These are phyloP conservation scores for Chalcis sispes DNA, from an alignment of 2,888 invertebrate genomes.

Conservation along the genomic window DNA sequence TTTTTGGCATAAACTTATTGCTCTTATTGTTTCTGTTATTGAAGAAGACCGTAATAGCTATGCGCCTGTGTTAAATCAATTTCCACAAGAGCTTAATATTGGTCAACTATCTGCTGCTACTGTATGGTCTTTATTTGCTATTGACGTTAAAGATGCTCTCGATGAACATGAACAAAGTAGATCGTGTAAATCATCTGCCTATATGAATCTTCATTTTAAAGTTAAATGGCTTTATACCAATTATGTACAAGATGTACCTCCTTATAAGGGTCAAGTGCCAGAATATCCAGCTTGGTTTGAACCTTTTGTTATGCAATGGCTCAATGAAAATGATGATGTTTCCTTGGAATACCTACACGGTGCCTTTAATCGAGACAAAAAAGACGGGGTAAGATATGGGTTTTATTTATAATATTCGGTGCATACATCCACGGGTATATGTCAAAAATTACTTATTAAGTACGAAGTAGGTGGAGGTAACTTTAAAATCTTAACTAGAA, in stretches of 20 bases:
- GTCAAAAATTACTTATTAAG: no score
- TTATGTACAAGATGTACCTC: slow-evolving; percentile 98
- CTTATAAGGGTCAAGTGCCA: slow-evolving; percentile 97
- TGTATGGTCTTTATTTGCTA: slow-evolving; percentile 98
- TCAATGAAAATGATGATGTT: slow-evolving; percentile 99
- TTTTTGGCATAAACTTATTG: slow-evolving; percentile 99
- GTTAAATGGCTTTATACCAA: slow-evolving; percentile 99
- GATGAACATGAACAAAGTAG: slow-evolving; percentile 98
- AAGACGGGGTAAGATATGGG: slow-evolving; percentile 86
- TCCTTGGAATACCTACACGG: slow-evolving; percentile 98
- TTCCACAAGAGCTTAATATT: slow-evolving; percentile 98
- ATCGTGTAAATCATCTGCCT: slow-evolving; percentile 97
- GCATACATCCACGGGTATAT: no score
- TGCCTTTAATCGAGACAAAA: slow-evolving; percentile 98
- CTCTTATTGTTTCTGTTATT: slow-evolving; percentile 97
- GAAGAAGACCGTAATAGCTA: slow-evolving; percentile 99
- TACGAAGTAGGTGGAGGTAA: no score
- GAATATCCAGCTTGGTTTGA: slow-evolving; percentile 99
- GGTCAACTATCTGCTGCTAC: slow-evolving; percentile 98
- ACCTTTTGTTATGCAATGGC: slow-evolving; percentile 99
- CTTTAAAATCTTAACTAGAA: no score
- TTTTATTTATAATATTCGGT: not conserved
- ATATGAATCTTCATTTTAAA: slow-evolving; percentile 99
- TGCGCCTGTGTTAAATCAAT: slow-evolving; percentile 98
- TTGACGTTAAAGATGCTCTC: slow-evolving; percentile 97